Base-by-base conservation (phyloP, 2,113 vertebrate species). In the Formicarius rufipectus region DNA sequence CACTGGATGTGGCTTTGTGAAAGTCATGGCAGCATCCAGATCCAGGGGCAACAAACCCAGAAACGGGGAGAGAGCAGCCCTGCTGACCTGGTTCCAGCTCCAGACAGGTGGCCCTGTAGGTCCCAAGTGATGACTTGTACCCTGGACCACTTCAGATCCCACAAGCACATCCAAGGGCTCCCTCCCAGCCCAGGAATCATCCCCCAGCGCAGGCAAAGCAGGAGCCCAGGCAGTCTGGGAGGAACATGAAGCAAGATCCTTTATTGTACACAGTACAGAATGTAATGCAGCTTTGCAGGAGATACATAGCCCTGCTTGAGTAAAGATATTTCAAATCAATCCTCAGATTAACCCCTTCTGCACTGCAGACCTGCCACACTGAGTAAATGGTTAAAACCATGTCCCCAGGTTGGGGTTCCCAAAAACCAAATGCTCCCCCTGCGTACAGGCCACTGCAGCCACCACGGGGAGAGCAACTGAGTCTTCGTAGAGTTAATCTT, bases 191-290 rank as follows among this genome's bases (percentile, higher is more conserved):
- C 23, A 0, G 5, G 50, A 22, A 77, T 9, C 27, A 58, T 6
- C 55, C 28, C 56, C 5, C 0, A 1, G 50, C 0, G 0, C 71
- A 24, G 56, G n/a, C 12, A 86, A 66, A 96, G 85, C 50, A 97
- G 76, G 81, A 67, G 50, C 58, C 4, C 66, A 35, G 55, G 56
- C 59, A 92, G 72, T 4, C 53, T 4, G 33, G 50, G 82, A 80
- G 78, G 97, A 98, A 98, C 96, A 95, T 97, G 98, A 98, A 98
- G 98, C 98, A 97, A 97, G 97, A 96, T 96, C 96, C 98, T 99
- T 99, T 99, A 99, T 99, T 99, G 99, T 99, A 99, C 98, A 98
- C 98, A 98, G 98, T 99, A 99, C 98, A 99, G 98, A 99, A 99
- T 97, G 98, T 98, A 99, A 99, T 92, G 98, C 98, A 98, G 98